Evolutionary conservation across 2,888 invertebrate species (phyloP).

Genomic region (Phortica okadai): DNA sequence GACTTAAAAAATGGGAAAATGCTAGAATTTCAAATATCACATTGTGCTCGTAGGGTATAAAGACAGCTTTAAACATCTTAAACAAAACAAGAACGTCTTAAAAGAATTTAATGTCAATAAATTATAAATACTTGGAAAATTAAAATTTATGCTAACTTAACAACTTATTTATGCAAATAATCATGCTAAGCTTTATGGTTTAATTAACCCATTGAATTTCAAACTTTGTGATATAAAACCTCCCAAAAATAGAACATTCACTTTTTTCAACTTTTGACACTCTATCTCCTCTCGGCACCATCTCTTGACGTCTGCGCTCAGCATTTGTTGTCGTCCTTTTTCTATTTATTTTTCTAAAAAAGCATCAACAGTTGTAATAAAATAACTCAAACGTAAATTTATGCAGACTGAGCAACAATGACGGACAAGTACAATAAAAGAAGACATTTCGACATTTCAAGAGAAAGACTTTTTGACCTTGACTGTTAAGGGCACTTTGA

Average conservation of each 20-base stretch:
- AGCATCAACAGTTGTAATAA: neutral
- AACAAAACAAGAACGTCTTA: neutral
- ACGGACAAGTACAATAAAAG: neutral
- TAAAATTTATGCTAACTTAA: neutral
- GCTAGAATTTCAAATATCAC: too few species aligned
- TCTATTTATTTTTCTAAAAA: neutral
- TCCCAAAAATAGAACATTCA: neutral
- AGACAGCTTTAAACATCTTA: too few species aligned
- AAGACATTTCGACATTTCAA: neutral
- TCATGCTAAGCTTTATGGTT: neutral
- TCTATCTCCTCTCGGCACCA: too few species aligned
- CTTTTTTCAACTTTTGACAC: too few species aligned
- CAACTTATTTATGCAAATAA: slow-evolving; percentile 5
- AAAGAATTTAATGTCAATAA: neutral
- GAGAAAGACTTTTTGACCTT: neutral
- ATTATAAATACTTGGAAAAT: slow-evolving; percentile 4
- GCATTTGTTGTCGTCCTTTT: too few species aligned
- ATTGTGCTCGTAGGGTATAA: too few species aligned
- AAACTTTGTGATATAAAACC: neutral
- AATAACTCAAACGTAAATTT: neutral
- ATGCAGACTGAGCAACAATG: neutral
- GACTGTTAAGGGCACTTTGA: neutral
- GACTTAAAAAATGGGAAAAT: too few species aligned
- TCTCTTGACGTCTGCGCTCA: too few species aligned
- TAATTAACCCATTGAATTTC: slow-evolving; percentile 2